Evolutionary conservation across 2,888 invertebrate genomes (phyloP), one percentile per base, ranked within the genome.

Genomic region (Amiota mariae): DNA sequence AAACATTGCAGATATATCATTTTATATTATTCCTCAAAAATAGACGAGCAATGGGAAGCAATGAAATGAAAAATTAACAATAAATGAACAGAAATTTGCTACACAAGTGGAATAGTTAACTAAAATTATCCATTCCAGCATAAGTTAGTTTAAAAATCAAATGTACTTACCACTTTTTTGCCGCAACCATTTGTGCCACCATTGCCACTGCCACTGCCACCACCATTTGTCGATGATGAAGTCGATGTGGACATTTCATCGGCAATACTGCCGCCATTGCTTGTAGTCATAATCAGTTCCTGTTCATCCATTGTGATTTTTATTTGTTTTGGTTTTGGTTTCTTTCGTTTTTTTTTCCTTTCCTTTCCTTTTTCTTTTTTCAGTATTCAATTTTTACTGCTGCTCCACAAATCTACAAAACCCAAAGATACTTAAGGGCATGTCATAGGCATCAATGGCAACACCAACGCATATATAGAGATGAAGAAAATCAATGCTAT

Each of bases 231-330:
- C 75, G 87, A 82, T 73, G 87, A 82, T 74, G 86, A 82, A 51
- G 84, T 84, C 70, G 87, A 87, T 73, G 87, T 87, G 73, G 87
- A 85, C 87, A 88, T 88, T 73, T 82, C 81, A 76, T 82, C 82
- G 73, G 70, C 76, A 75, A 75, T 77, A 63, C 78, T 84, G 81
- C 84, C 80, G 84, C 64, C n/a, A 46, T 46, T 63, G 6, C 66
- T 36, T 0, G 13, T 66, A 15, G 13, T 47, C 15, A 12, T 18
- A 46, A n/a, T 67, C 13, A 48, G 15, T 56, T 70, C 70, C 56
- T 78, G 74, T 76, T 77, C 73, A 73, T 75, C 70, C 67, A 48
- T 70, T 66, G 68, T 80, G 68, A 36, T 36, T 36, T 36, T 36
- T 36, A 36, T 36, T 6, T 36, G 36, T 36, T 56, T 61, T 57